These are phyloP conservation scores for Hystrix cristata DNA, from an alignment of 2,113 vertebrate genomes.

Conservation along the genomic window DNA sequence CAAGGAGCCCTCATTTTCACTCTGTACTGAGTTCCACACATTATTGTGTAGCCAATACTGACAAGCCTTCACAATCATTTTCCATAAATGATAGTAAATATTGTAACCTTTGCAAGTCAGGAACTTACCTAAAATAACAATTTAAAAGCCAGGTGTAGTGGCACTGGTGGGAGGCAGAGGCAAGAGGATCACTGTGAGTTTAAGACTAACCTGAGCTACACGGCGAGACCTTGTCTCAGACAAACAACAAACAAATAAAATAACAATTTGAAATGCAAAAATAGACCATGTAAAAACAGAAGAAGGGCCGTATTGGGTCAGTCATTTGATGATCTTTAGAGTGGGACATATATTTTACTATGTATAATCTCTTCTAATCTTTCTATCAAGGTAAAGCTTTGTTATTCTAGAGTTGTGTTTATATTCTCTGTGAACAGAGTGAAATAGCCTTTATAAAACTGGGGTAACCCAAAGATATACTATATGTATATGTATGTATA, in stretches of 20 bases:
- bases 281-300: neutral
- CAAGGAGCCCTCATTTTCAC: neutral
- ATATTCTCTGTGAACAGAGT: neutral
- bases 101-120: neutral
- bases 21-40: neutral
- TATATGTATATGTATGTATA: too few relatives aligned
- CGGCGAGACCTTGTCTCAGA: neutral
- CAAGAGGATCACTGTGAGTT: neutral
- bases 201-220: neutral
- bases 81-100: neutral
- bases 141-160: neutral
- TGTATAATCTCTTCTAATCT: neutral
- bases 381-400: neutral
- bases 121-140: neutral
- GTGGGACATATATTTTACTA: neutral
- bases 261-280: neutral
- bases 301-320: neutral
- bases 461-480: neutral
- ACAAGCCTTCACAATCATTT: neutral
- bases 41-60: neutral
- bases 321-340: neutral
- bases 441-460: neutral
- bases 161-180: neutral
- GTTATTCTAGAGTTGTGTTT: neutral
- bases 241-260: neutral